phyloP scores from a whole-genome alignment of 2,113 vertebrate species.

The Gymnarchus niloticus region DNA sequence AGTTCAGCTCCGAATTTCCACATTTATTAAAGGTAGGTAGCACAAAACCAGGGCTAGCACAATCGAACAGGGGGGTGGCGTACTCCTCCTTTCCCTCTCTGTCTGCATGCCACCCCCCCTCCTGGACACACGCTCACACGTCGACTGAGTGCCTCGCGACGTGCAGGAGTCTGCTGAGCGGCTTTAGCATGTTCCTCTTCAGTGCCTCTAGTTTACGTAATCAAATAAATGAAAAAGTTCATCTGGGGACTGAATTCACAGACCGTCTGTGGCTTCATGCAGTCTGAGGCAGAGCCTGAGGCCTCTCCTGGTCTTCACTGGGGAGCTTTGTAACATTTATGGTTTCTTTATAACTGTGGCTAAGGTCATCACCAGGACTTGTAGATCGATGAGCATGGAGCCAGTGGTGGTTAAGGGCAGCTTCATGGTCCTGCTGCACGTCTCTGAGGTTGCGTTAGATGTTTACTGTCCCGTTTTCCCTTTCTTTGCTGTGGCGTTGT shows the following conservation, averaged over 20 bases:
- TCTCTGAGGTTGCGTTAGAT: neutral
- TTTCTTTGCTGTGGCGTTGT: neutral
- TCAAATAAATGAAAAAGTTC: neutral
- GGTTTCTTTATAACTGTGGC: neutral
- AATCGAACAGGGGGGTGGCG: neutral
- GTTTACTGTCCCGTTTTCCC: neutral
- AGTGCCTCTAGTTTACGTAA: neutral
- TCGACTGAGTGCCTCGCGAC: neutral
- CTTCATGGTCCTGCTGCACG: neutral
- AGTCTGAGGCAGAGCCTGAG: neutral
- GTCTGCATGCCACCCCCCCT: neutral
- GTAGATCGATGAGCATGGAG: neutral
- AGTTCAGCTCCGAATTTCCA: neutral
- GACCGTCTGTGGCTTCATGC: neutral
- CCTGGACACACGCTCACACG: neutral
- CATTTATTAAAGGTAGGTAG: constrained; percentile 12
- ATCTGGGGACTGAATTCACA: neutral
- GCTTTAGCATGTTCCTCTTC: neutral
- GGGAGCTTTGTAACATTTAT: neutral
- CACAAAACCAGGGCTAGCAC: neutral
- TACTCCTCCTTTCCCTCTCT: neutral
- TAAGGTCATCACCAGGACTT: neutral
- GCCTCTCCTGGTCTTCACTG: neutral
- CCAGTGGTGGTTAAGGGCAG: neutral
- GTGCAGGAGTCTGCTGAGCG: neutral